Evolutionary conservation across 2,113 vertebrate species (phyloP).

Genomic region (Ramphastos sulfuratus): DNA sequence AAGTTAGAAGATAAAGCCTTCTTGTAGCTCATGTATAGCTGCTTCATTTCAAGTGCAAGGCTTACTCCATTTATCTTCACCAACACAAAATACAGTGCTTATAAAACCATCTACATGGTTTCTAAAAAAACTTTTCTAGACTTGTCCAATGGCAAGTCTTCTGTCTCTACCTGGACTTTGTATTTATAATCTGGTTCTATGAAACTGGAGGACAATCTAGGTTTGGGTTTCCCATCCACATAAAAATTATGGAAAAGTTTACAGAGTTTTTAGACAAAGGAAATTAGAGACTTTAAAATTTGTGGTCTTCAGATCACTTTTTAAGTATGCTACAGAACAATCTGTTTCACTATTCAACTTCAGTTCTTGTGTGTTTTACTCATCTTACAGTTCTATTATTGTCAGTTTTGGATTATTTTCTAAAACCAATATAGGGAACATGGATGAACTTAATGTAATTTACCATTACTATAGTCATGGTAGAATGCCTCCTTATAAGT

Average conservation of each 20-base stretch:
- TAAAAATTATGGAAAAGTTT: neutral
- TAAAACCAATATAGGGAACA: neutral
- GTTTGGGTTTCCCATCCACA: neutral
- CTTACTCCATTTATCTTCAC: neutral
- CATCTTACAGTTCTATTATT: neutral
- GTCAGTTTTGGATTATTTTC: neutral
- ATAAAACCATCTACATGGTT: neutral
- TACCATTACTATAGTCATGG: neutral
- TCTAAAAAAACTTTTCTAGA: neutral
- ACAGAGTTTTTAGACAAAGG: neutral
- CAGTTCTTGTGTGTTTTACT: neutral
- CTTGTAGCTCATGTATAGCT: neutral
- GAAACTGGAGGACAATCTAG: neutral
- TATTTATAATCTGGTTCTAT: neutral
- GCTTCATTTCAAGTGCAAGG: neutral
- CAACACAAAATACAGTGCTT: neutral
- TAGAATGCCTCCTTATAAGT: neutral
- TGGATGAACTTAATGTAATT: neutral
- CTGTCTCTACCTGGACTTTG: neutral
- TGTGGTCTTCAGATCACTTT: neutral
- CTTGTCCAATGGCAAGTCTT: neutral
- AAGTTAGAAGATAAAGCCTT: neutral
- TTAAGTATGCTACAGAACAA: neutral
- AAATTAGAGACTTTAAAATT: neutral
- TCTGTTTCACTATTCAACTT: neutral